Base-by-base conservation (phyloP, 1,140 invertebrate genomes). In the Drosophila pruinosa region DNA sequence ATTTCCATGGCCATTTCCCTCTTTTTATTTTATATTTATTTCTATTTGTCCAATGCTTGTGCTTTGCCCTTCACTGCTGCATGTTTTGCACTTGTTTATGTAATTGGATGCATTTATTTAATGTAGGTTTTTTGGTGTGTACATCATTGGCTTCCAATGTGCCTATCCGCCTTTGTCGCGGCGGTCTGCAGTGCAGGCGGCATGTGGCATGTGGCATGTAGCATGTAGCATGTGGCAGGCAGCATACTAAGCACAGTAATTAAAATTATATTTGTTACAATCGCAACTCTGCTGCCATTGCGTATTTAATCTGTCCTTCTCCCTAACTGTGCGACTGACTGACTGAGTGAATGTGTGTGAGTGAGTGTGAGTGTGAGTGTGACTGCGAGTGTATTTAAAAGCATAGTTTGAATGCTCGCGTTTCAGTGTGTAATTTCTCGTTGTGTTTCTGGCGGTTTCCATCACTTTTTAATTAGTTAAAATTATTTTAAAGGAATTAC, bases 391-490 rank as follows among this genome's bases (percentile, higher is more conserved):
- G 47, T 68, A 62, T 72, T 69, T 62, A 69, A 83, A 82, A 83
- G 79, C 79, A 83, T 83, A 78, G 72, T 76, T 79, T 63, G 53
- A 69, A 81, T 81, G 47, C 59, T 57, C 56, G 45, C 64, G 22
- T 65, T 58, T 47, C 72, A 62, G 52, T 67, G 61, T 68, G 53
- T 71, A 59, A 19, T 75, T 75, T 62, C 34, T 34, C 48, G 59
- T 56, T 71, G 71, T 58, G 31, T 48, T 68, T 72, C 65, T 69
- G 59, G 77, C 77, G 81, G 77, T 81, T 81, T 70, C 39, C 69
- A 77, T 71, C 58, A 70, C 69, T 50, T 86, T 85, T 86, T 81
- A 85, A 85, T 85, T 85, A 85, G 82, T 85, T 86, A 36, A 86
- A 85, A 85, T 64, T 73, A 85, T 86, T 80, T 69, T 64, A 80